Evolutionary conservation across 2,113 vertebrate genomes (phyloP).

Genomic region (Psophia crepitans): DNA sequence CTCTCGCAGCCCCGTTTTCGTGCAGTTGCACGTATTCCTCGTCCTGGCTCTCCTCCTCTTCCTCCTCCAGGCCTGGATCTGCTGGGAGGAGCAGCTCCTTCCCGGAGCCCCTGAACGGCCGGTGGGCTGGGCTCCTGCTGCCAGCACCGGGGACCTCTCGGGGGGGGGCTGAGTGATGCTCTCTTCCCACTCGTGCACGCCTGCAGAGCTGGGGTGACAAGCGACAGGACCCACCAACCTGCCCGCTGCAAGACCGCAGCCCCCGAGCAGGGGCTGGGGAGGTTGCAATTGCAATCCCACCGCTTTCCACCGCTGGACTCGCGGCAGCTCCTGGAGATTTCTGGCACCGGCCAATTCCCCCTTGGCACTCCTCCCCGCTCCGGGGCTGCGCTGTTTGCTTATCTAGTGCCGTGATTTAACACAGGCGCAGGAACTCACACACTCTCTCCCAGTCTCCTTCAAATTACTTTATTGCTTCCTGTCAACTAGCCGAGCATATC

Average conservation of each 20-base stretch:
- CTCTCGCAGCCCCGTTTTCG: rapidly evolving
- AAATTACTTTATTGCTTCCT: slow-evolving; percentile 69
- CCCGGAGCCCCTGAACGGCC: not conserved
- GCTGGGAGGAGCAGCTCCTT: not conserved
- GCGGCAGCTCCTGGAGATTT: not conserved
- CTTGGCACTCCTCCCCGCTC: not conserved
- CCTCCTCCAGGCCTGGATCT: not conserved
- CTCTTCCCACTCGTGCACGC: rapidly evolving
- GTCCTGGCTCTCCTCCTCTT: not conserved
- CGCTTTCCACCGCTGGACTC: not conserved
- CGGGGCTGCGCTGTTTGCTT: slow-evolving; percentile 38
- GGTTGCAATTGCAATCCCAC: not conserved
- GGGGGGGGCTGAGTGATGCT: rapidly evolving
- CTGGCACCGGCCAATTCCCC: not conserved
- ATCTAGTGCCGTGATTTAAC: slow-evolving; percentile 50
- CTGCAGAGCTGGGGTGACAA: rapidly evolving
- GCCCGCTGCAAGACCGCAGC: rapidly evolving
- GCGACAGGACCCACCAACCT: not conserved
- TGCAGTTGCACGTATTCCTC: not conserved
- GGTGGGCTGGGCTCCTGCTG: not conserved
- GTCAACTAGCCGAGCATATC: slow-evolving; percentile 53
- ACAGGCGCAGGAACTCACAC: slow-evolving; percentile 56
- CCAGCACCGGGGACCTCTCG: rapidly evolving
- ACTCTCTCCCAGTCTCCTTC: slow-evolving; percentile 50
- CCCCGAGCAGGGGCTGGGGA: not conserved